phyloP scores from a whole-genome alignment of 2,797 vertebrate genomes.

The Cyprinella venusta region DNA sequence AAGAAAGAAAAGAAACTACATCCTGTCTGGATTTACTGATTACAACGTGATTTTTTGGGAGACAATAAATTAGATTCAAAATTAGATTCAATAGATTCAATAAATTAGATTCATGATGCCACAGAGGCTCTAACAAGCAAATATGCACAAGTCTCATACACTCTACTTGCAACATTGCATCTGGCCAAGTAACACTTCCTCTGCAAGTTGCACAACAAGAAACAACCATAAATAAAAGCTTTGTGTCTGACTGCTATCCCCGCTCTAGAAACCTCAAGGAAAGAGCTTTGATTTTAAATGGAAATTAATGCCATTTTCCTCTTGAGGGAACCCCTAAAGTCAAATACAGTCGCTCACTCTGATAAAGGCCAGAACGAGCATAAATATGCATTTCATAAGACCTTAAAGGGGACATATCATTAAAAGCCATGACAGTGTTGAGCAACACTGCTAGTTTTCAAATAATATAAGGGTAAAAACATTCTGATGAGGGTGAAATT shows the following conservation, averaged over 20 bases:
- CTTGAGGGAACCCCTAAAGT: conserved; percentile 63
- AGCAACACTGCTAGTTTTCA: neutral
- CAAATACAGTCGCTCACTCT: conserved; percentile 70
- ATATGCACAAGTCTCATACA: conserved; percentile 48
- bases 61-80: neutral
- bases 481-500: neutral
- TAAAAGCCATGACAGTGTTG: neutral
- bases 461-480: neutral
- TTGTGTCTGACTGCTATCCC: conserved; percentile 59
- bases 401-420: conserved; percentile 41
- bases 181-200: conserved; percentile 70
- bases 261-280: conserved; percentile 51
- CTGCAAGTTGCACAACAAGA: conserved; percentile 66
- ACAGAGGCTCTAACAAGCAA: conserved; percentile 15
- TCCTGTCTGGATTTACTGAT: neutral
- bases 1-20: no score
- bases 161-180: conserved; percentile 58
- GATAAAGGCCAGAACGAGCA: conserved; percentile 70
- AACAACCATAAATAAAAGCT: conserved; percentile 72
- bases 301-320: conserved; percentile 72
- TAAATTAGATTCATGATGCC: neutral
- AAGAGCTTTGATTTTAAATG: conserved; percentile 73
- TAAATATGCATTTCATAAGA: conserved; percentile 66
- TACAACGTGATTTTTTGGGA: conserved; percentile 14
- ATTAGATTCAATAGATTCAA: neutral